phyloP scores from a whole-genome alignment of 2,888 invertebrate genomes.

The Isoperla grammatica region DNA sequence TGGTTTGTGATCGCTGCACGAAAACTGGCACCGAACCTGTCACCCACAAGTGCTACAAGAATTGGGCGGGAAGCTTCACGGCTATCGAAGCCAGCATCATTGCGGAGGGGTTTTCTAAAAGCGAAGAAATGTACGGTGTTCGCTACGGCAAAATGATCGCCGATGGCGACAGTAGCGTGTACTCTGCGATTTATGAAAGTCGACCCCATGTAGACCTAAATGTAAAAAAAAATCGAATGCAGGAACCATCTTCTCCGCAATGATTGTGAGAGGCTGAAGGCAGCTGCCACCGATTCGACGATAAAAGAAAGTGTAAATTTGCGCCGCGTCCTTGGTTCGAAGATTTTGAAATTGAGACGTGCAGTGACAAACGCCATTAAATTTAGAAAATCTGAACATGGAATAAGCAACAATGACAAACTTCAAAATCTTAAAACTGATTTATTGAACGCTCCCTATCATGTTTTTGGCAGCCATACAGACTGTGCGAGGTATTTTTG shows the following conservation, averaged over 20 bases:
- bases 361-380: background rate
- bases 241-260: slow-evolving; percentile 28
- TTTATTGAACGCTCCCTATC: no score
- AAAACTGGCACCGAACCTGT: slow-evolving; percentile 26
- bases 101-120: slow-evolving; percentile 35
- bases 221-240: slow-evolving; percentile 28
- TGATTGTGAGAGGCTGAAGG: slow-evolving; percentile 11
- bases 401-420: no score
- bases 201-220: slow-evolving; percentile 22
- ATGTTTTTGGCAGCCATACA: no score
- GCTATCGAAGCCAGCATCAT: slow-evolving; percentile 39
- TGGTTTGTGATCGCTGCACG: slow-evolving; percentile 34
- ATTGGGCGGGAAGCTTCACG: slow-evolving; percentile 28
- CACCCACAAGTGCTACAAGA: slow-evolving; percentile 38
- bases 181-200: slow-evolving; percentile 22
- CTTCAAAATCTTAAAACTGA: no score
- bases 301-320: slow-evolving; percentile 14
- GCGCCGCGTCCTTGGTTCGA: slow-evolving; percentile 17
- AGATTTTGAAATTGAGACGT: background rate
- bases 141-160: slow-evolving; percentile 26
- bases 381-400: no score
- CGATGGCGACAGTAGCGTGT: slow-evolving; percentile 30
- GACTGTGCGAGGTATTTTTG: no score
- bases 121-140: slow-evolving; percentile 21
- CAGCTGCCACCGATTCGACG: slow-evolving; percentile 5